A percentile compares a stretch with the other conserved stretches of the same genome.
Conservation (phyloP, 2,113 vertebrate genomes). For the Myotis davidii region DNA sequence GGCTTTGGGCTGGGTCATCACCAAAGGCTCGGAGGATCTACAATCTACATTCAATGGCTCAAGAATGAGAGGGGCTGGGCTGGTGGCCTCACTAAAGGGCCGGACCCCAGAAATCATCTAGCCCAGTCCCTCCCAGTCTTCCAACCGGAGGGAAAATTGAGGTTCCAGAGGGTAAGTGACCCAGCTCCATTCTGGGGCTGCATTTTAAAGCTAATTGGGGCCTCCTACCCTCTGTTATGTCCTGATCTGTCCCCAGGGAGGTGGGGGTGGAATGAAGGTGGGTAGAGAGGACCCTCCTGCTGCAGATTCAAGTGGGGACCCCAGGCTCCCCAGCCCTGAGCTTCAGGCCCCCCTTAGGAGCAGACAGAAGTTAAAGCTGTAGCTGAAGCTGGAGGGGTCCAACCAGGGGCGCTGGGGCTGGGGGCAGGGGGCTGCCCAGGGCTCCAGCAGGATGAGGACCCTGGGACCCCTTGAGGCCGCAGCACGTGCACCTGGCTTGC, state of each 20-base stretch:
- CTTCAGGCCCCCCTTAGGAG: slow-evolving; percentile 68
- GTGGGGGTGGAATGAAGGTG: neutral
- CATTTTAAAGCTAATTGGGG: slow-evolving; percentile 67
- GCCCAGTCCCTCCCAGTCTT: neutral
- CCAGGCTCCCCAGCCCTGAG: slow-evolving; percentile 75
- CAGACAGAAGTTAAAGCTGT: slow-evolving; percentile 75
- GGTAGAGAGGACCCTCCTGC: slow-evolving; percentile 38
- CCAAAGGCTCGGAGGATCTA: neutral
- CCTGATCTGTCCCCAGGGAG: slow-evolving; percentile 24
- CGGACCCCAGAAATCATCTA: neutral
- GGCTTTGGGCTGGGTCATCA: neutral
- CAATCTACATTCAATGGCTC: neutral
- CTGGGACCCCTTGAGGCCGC: slow-evolving; percentile 8
- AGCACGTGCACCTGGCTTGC: slow-evolving; percentile 23
- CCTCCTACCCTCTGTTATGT: slow-evolving; percentile 18
- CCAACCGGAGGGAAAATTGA: slow-evolving; percentile 19
- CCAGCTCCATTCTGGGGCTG: slow-evolving; percentile 27
- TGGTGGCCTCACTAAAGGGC: neutral
- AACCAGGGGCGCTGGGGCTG: neutral
- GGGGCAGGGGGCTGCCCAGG: neutral
- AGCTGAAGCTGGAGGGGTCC: slow-evolving; percentile 69
- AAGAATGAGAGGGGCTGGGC: neutral
- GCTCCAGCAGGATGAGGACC: slow-evolving; percentile 3
- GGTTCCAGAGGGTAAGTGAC: neutral
- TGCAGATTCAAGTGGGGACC: slow-evolving; percentile 74